Conservation (phyloP, 2,113 vertebrate genomes). For the Chaetodon auriga region DNA sequence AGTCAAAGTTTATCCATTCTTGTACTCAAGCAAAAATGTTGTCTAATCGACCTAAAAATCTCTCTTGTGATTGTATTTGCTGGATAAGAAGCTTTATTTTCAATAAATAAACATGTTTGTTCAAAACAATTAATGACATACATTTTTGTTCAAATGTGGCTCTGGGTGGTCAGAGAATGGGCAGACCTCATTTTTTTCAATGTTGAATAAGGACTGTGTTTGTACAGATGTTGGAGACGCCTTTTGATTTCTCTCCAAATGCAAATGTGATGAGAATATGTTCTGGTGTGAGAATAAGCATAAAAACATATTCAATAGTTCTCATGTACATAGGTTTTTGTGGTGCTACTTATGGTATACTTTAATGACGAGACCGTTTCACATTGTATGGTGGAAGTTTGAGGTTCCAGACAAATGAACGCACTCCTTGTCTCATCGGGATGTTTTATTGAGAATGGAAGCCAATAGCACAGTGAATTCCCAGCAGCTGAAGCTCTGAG, state of each 20-base stretch:
- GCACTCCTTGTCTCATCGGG: constrained; percentile 13
- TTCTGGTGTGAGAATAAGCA: constrained; percentile 71
- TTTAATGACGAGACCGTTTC: constrained; percentile 58
- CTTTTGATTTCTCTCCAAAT: constrained; percentile 74
- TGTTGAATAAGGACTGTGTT: constrained; percentile 66
- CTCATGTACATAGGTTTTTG: constrained; percentile 80
- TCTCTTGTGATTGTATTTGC: constrained; percentile 66
- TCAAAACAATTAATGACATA: constrained; percentile 44
- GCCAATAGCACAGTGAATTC: constrained; percentile 55
- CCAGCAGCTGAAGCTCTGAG: constrained; percentile 49
- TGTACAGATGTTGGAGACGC: constrained; percentile 70
- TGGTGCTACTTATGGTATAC: constrained; percentile 77
- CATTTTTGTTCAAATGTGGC: constrained; percentile 51
- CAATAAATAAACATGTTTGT: constrained; percentile 73
- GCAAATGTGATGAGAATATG: constrained; percentile 80
- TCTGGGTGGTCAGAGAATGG: constrained; percentile 71
- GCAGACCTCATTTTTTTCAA: constrained; percentile 63
- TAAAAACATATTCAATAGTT: constrained; percentile 79
- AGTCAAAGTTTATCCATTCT: constrained; percentile 34
- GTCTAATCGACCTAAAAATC: constrained; percentile 28
- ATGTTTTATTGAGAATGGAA: constrained; percentile 27
- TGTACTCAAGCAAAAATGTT: constrained; percentile 54
- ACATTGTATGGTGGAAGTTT: constrained; percentile 35
- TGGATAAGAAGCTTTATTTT: constrained; percentile 74
- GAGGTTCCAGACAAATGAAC: constrained; percentile 31